Evolutionary conservation across 1,140 invertebrate species (phyloP), one percentile per base, ranked within the genome.

Genomic region (Agraylea sexmaculata): DNA sequence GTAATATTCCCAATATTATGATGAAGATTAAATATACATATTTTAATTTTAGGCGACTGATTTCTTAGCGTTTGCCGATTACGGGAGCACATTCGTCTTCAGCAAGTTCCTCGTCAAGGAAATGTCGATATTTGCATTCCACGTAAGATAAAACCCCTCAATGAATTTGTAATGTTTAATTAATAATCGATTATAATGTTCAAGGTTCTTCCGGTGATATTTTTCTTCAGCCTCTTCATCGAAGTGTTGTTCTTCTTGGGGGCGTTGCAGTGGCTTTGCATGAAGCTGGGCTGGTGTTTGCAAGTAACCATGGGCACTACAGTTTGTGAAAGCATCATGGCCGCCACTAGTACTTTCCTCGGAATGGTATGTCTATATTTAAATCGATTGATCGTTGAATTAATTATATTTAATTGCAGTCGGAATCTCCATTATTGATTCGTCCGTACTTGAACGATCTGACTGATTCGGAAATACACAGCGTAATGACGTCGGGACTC

Each of bases 401-500:
- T 25, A 25, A 25, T 7, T 6, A 25, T 25, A 25, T 25, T 28
- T 43, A 42, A 23, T 71, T 58, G 27, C 59, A 91, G 87, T 83
- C 78, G 2, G 93, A 97, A 70, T 81, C 87, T 13, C 83, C 89
- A 0, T 58, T 96, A 6, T 48, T 96, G n/a, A 80, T 96, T 27
- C 78, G 80, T 52, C 87, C 88, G 0, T 95, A 88, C 51, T 59
- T 98, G 7, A 53, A 64, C n/a, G 56, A 77, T 37, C 69, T 97
- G 53, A 96, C 92, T 0, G 68, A 74, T 28, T 94, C 89, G 0
- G 93, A 98, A 66, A 60, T 97, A 1, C 89, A 95, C 58, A 80
- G 91, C 1, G 71, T 98, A 11, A 88, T 96, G 84, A 77, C 84
- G 3, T 87, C 85, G 1, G 93, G 93, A 6, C 95, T 96, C 61